A percentile compares a stretch with the other conserved stretches of the same genome.
phyloP scores from a whole-genome alignment of 2,113 vertebrate species.

The Eretmochelys imbricata region DNA sequence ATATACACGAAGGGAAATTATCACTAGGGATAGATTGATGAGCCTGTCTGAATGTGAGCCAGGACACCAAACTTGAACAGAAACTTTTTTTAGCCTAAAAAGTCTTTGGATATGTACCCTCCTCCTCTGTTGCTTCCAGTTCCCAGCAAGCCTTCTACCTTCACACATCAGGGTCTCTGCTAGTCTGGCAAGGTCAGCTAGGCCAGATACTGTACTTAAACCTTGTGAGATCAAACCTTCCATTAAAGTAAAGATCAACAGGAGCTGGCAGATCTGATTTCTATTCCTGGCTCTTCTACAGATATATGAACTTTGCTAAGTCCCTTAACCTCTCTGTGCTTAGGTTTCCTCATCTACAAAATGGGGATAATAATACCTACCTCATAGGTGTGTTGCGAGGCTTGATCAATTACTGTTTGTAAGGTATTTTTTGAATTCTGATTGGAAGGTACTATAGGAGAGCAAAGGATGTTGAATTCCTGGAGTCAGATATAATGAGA shows the following conservation, averaged over 20 bases:
- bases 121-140: not conserved
- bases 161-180: not conserved
- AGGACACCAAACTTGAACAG: rapidly evolving
- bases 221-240: not conserved
- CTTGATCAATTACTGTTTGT: not conserved
- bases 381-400: rapidly evolving
- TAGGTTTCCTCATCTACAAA: not conserved
- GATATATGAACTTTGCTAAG: not conserved
- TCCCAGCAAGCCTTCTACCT: not conserved
- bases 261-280: not conserved
- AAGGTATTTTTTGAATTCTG: not conserved
- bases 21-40: not conserved
- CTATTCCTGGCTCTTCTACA: not conserved
- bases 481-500: not conserved
- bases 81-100: not conserved
- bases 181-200: not conserved
- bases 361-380: not conserved
- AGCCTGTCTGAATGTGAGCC: not conserved
- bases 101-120: not conserved
- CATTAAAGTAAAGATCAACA: not conserved
- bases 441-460: not conserved
- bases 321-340: not conserved
- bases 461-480: not conserved
- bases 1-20: rapidly evolving
- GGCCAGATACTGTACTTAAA: not conserved